A percentile compares a stretch with the other conserved stretches of the same genome.
These are phyloP conservation scores for Nematolebias whitei DNA, from an alignment of 2,113 vertebrate genomes.

Conservation along the genomic window DNA sequence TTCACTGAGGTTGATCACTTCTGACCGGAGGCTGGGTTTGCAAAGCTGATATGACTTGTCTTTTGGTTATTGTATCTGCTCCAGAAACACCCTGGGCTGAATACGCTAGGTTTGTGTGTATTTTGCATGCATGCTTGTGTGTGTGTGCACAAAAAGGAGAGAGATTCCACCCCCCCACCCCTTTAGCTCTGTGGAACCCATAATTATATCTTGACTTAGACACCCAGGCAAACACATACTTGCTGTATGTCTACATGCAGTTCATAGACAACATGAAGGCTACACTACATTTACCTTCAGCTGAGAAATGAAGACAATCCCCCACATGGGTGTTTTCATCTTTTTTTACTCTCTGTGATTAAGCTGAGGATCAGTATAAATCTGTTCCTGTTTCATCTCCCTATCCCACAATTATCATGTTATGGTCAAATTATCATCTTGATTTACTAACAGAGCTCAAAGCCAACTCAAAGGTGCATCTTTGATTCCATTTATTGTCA, in stretches of 20 bases:
- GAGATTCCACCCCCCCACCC: no score
- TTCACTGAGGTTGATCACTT: slow-evolving; percentile 85
- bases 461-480: slow-evolving; percentile 26
- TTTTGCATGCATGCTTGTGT: slow-evolving; percentile 38
- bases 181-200: slow-evolving; percentile 63
- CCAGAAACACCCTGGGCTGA: slow-evolving; percentile 81
- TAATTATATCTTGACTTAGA: slow-evolving; percentile 75
- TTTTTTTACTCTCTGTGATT: slow-evolving; percentile 42
- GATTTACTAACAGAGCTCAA: slow-evolving; percentile 49
- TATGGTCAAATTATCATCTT: slow-evolving; percentile 55
- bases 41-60: slow-evolving; percentile 88
- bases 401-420: slow-evolving; percentile 49
- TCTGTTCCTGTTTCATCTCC: slow-evolving; percentile 42
- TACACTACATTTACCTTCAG: slow-evolving; percentile 28
- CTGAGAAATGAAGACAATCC: slow-evolving; percentile 38
- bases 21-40: slow-evolving; percentile 81
- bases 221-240: slow-evolving; percentile 73
- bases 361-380: slow-evolving; percentile 52
- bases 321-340: slow-evolving; percentile 51
- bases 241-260: slow-evolving; percentile 22
- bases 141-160: slow-evolving; percentile 27
- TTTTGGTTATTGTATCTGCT: slow-evolving; percentile 82
- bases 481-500: slow-evolving; percentile 39
- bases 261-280: slow-evolving; percentile 9
- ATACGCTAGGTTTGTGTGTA: slow-evolving; percentile 77